Evolutionary conservation across 2,888 invertebrate species (phyloP).

Genomic region (Camponotus fellah): DNA sequence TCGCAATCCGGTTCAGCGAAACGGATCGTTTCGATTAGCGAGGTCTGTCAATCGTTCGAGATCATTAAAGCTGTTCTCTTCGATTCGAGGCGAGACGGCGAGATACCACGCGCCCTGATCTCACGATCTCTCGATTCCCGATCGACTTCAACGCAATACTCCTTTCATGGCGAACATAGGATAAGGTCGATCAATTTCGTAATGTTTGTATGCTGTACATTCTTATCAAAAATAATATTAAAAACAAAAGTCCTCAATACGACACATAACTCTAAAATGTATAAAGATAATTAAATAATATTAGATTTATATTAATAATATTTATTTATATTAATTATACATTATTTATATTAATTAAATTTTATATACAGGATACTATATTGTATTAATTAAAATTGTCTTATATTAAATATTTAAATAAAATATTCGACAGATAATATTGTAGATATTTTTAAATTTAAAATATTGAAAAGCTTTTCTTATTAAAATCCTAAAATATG

Average conservation of each 20-base stretch:
- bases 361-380: not conserved
- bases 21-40: constrained; percentile 21
- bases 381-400: not conserved
- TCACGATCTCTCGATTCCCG: constrained; percentile 53
- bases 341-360: not conserved
- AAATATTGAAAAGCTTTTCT: not conserved
- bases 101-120: constrained; percentile 36
- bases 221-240: not conserved
- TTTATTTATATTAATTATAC: not conserved
- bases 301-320: not conserved
- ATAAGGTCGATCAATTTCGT: constrained; percentile 41
- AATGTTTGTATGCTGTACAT: not conserved
- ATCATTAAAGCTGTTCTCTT: constrained; percentile 39
- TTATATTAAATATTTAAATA: too few relatives aligned
- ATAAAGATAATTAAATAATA: not conserved
- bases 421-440: too few relatives aligned
- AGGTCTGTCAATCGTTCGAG: constrained; percentile 21
- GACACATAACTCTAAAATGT: not conserved
- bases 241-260: not conserved
- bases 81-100: constrained; percentile 23
- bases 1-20: constrained; percentile 31
- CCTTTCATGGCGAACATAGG: constrained; percentile 28
- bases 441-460: not conserved
- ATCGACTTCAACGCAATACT: constrained; percentile 43
- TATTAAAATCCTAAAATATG: not conserved